Evolutionary conservation across 2,888 invertebrate genomes (phyloP), one percentile per base, ranked within the genome.

Genomic region (Falcaria lacertinaria): DNA sequence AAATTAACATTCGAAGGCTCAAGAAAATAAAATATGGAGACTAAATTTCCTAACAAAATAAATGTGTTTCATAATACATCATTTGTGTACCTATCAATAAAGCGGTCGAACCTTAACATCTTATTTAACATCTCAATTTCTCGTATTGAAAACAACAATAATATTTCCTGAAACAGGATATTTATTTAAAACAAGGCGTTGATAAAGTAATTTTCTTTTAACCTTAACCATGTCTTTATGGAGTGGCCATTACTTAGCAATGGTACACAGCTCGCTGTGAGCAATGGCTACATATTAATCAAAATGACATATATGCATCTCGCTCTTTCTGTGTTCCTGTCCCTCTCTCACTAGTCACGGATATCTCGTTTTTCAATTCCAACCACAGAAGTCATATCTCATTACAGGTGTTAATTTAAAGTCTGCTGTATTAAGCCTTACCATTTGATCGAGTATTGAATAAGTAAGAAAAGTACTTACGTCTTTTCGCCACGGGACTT

Each of bases 151-250:
- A 84, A 87, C 77, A 87, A 86, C 85, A 82, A 88, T 83, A 88
- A 89, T 89, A 89, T 83, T 88, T 88, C 88, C 89, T 87, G 87
- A 89, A 89, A 89, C 87, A 81, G 87, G 85, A 87, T 88, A 88
- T 89, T 89, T 89, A 88, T 88, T 89, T 85, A 85, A 89, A 89
- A 88, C 87, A 87, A 88, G 89, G 86, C 88, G 89, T 87, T 89
- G 89, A 89, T 89, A 88, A 88, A 89, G 88, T 89, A 89, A 89
- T 89, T 88, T 89, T 88, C 87, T 89, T 89, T 88, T 87, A 88
- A 88, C 89, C 88, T 88, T 88, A 87, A 87, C 86, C 89, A 84
- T 88, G 88, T 89, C 88, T 87, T 89, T 86, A 88, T 88, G 88
- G 89, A 87, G 83, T 84, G 89, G 88, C 83, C 88, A 89, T 88